phyloP scores from a whole-genome alignment of 2,888 invertebrate genomes.

The Aspidiotus destructor region DNA sequence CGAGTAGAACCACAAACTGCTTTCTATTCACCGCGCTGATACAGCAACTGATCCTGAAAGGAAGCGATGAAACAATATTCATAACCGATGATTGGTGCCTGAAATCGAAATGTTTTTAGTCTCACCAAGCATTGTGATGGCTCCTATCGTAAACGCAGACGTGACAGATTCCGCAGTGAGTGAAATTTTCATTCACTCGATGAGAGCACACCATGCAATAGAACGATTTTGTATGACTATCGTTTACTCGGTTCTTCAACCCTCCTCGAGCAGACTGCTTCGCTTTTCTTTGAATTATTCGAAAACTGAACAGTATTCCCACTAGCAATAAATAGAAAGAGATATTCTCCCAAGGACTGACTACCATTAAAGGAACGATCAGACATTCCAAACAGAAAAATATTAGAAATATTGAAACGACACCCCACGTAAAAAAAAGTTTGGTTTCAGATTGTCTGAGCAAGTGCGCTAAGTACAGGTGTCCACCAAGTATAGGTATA shows the following conservation, averaged over 20 bases:
- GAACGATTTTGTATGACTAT: not conserved
- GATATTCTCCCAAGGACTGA: slow-evolving; percentile 19
- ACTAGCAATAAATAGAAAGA: slow-evolving; percentile 6
- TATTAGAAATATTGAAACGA: slow-evolving; percentile 15
- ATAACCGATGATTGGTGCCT: too few relatives aligned
- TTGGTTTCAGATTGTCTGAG: slow-evolving; percentile 9
- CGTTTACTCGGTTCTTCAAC: not conserved
- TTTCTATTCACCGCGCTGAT: too few relatives aligned
- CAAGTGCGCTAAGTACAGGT: slow-evolving; percentile 8
- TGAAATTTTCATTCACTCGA: not conserved
- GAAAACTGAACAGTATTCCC: not conserved
- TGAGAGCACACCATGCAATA: not conserved
- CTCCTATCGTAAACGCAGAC: not conserved
- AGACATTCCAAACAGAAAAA: slow-evolving; percentile 19
- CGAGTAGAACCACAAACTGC: too few relatives aligned
- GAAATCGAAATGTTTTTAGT: too few relatives aligned
- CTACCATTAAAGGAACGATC: slow-evolving; percentile 21
- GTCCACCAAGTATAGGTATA: slow-evolving; percentile 12
- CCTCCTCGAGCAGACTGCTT: not conserved
- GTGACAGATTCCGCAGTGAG: not conserved
- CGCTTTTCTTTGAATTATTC: slow-evolving; percentile 4
- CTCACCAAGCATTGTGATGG: slow-evolving; percentile 21
- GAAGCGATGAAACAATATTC: too few relatives aligned
- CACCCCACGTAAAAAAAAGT: slow-evolving; percentile 16
- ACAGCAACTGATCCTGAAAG: too few relatives aligned